phyloP scores from a whole-genome alignment of 2,113 vertebrate genomes.

The Hemichromis elongatus region DNA sequence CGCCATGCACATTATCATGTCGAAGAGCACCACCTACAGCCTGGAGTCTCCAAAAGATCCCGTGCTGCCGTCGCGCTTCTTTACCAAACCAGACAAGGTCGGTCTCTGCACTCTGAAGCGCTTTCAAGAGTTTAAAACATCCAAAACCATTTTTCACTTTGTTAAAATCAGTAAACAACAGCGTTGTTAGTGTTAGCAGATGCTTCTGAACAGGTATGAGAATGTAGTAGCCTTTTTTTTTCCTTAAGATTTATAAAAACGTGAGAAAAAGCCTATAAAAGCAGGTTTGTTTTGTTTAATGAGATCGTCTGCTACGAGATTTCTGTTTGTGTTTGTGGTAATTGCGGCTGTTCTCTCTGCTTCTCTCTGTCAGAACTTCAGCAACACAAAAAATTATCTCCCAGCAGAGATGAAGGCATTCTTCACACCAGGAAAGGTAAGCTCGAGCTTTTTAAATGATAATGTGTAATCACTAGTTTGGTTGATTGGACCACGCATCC shows the following conservation, averaged over 20 bases:
- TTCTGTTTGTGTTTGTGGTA: background rate
- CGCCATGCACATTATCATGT: slow-evolving; percentile 98
- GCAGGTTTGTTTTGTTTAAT: background rate
- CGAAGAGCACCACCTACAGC: slow-evolving; percentile 98
- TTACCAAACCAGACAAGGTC: slow-evolving; percentile 98
- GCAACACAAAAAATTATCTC: slow-evolving; percentile 98
- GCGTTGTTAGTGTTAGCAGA: background rate
- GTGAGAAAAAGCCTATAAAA: background rate
- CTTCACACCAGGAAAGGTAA: slow-evolving; percentile 96
- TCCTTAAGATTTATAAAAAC: background rate
- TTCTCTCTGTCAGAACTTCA: slow-evolving; percentile 84
- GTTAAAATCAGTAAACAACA: background rate
- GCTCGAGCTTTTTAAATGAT: background rate
- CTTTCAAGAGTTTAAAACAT: background rate
- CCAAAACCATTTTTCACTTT: background rate
- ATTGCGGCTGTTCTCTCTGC: background rate
- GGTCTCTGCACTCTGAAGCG: background rate
- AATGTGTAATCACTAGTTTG: background rate
- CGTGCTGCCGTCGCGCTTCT: slow-evolving; percentile 89
- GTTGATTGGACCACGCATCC: background rate
- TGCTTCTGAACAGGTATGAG: background rate
- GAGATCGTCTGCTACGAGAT: background rate
- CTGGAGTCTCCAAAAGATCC: slow-evolving; percentile 98
- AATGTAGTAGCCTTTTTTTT: background rate
- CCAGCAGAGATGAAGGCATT: slow-evolving; percentile 97